Evolutionary conservation across 2,797 vertebrate genomes (phyloP).

Genomic region (Gallinago stenura): DNA sequence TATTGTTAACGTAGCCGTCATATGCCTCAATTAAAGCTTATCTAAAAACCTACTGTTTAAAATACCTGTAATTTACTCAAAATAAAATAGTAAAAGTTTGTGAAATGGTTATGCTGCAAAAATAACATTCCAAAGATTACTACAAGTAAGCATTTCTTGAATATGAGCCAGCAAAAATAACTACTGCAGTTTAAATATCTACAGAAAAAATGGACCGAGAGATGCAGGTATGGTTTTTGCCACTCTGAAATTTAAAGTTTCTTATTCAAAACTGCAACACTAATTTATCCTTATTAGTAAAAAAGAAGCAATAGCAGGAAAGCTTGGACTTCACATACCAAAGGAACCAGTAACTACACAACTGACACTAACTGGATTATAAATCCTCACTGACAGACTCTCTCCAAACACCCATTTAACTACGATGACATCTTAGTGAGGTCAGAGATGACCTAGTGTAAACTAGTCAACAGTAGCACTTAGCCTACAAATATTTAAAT

Average conservation of each 20-base stretch:
- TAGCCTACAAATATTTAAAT: neutral
- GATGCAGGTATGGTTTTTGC: neutral
- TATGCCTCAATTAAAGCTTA: neutral
- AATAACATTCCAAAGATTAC: conserved; percentile 50
- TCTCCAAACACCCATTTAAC: conserved; percentile 26
- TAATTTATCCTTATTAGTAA: neutral
- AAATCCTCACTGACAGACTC: neutral
- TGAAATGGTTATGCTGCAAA: conserved; percentile 23
- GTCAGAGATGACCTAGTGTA: neutral
- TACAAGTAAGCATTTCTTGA: neutral
- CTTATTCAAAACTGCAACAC: neutral
- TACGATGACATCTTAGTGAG: neutral
- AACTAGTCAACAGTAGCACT: neutral
- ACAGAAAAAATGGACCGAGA: neutral
- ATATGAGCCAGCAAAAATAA: conserved; percentile 23
- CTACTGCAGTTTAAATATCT: neutral
- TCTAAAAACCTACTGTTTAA: neutral
- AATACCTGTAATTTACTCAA: neutral
- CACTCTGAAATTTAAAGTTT: neutral
- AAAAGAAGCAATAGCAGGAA: neutral
- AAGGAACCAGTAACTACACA: neutral
- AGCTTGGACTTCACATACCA: neutral
- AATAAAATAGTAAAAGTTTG: neutral
- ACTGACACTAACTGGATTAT: neutral
- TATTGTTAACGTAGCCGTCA: neutral